Evolutionary conservation across 2,113 vertebrate species (phyloP), one percentile per base, ranked within the genome.

Genomic region (Calonectris borealis): DNA sequence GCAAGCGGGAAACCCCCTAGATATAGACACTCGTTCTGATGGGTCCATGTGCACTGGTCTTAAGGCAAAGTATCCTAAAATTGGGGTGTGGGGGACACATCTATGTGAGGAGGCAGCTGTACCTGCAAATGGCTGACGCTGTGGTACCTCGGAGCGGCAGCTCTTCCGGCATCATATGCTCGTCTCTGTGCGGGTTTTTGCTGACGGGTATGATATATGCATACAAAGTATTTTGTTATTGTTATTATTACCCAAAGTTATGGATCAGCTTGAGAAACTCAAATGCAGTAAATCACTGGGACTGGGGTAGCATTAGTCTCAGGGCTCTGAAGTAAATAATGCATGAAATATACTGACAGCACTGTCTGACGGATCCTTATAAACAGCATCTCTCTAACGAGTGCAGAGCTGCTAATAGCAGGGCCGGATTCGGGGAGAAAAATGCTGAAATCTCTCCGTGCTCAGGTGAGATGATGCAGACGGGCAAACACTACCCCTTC

Each of bases 181-280:
- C 18, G 5, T 91, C 85, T 62, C 75, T 40, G 60, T 62, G 71
- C 48, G 9, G 38, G 17, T 92, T 96, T 94, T 91, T 95, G 87
- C 94, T 96, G 96, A 96, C 31, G 51, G 81, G 38, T 49, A 84
- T 94, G 95, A 94, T 96, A 93, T 92, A 94, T 95, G 91, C 84
- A 96, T 93, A 66, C 78, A 78, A 95, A 97, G 91, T 96, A 92
- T 93, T 96, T 88, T 96, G 79, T 92, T 95, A 96, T 95, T 96
- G 94, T 97, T 97, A 91, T 96, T 97, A 96, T 97, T 96, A 93
- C 93, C 89, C 90, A 83, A 96, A 97, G 93, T 97, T 97, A 97
- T 96, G 96, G 96, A 97, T 97, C 95, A 95, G 95, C 91, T 94
- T 96, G 90, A 96, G 96, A 95, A 96, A 97, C 93, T 96, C 91